These are phyloP conservation scores for Beroe forskalii DNA, from an alignment of 37 sponge, comb jelly and placozoan species.

Conservation along the genomic window DNA sequence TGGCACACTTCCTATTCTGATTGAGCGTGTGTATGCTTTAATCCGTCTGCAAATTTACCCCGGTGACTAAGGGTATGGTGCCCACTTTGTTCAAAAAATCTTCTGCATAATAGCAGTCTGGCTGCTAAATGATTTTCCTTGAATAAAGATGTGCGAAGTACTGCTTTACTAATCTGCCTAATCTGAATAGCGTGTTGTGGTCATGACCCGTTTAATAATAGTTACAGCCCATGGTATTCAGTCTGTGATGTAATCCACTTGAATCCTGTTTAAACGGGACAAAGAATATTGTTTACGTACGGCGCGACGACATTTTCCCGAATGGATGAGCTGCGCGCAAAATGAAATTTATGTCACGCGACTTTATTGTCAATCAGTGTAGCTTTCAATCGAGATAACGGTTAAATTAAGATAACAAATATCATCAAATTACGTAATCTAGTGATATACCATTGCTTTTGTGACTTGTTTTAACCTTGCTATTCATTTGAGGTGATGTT, in stretches of 20 bases:
- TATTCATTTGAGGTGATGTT: background rate
- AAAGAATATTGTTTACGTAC: conserved; percentile 18
- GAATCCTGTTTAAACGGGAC: background rate
- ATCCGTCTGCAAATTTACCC: too few species aligned
- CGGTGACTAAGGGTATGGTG: too few species aligned
- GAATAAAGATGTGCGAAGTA: too few species aligned
- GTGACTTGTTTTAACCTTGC: too few species aligned
- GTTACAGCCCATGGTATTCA: background rate
- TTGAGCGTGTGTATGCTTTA: too few species aligned
- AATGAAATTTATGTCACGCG: background rate
- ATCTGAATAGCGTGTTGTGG: background rate
- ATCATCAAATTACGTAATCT: background rate
- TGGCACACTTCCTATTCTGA: too few species aligned
- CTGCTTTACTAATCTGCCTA: too few species aligned
- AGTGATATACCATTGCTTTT: too few species aligned
- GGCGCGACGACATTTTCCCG: background rate
- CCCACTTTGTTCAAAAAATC: too few species aligned
- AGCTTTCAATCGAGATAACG: conserved; percentile 30
- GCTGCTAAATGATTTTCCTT: too few species aligned
- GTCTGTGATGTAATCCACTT: background rate
- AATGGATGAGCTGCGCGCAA: background rate
- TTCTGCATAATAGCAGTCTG: too few species aligned
- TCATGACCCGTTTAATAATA: background rate
- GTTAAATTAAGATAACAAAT: conserved; percentile 2
- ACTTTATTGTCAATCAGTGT: background rate